Percentiles rank a stretch among this genome's conserved stretches.
These are phyloP conservation scores for Octonoba sinensis DNA, from an alignment of 2,888 invertebrate species.

Conservation along the genomic window DNA sequence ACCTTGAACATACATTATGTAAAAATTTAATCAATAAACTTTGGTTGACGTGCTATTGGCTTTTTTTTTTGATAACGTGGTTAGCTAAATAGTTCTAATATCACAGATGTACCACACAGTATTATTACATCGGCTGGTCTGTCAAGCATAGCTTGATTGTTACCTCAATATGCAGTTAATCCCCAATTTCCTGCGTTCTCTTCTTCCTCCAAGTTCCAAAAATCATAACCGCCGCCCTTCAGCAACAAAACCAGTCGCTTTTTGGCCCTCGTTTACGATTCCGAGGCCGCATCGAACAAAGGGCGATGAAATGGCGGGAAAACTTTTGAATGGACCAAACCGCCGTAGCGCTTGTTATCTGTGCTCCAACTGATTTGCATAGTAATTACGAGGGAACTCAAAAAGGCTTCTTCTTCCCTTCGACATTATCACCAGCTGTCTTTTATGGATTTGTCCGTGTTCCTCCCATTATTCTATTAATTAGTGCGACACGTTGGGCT, in stretches of 20 bases:
- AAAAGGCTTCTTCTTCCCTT: slow-evolving; percentile 25
- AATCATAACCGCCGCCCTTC: background rate
- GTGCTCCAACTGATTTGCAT: slow-evolving; percentile 54
- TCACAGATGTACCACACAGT: too few relatives aligned
- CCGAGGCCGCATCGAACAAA: background rate
- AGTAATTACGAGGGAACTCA: slow-evolving; percentile 47
- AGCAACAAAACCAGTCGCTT: slow-evolving; percentile 5
- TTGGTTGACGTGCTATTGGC: too few relatives aligned
- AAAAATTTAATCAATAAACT: too few relatives aligned
- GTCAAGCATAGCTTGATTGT: too few relatives aligned
- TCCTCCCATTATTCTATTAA: slow-evolving; percentile 51
- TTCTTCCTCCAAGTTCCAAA: background rate
- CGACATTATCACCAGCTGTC: slow-evolving; percentile 58
- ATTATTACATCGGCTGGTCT: too few relatives aligned
- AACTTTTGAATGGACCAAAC: slow-evolving; percentile 35
- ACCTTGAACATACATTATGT: too few relatives aligned
- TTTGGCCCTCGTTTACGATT: background rate
- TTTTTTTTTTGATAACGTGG: too few relatives aligned
- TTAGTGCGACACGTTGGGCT: slow-evolving; percentile 26
- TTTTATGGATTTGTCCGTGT: slow-evolving; percentile 49
- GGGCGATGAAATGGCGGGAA: slow-evolving; percentile 27
- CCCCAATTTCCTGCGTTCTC: background rate
- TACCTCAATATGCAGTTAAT: background rate
- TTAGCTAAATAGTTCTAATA: too few relatives aligned
- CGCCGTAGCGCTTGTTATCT: slow-evolving; percentile 42